A percentile compares a stretch with the other conserved stretches of the same genome.
Evolutionary conservation across 1,140 invertebrate genomes (phyloP).

Genomic region (Bombus waltoni): DNA sequence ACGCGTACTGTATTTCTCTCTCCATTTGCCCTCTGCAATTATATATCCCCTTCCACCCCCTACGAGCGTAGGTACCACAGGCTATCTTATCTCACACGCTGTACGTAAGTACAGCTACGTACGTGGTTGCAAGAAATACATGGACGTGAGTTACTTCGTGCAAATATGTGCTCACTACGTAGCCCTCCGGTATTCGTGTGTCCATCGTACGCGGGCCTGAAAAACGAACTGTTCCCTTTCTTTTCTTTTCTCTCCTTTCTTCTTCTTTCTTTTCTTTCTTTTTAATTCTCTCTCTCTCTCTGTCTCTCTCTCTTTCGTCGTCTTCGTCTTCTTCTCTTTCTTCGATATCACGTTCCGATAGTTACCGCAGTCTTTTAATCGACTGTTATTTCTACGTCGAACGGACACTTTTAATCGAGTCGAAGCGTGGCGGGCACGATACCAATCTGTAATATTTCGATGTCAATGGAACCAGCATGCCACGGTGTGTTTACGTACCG

Average conservation of each 20-base stretch:
- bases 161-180: conserved; percentile 46
- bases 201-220: conserved; percentile 13
- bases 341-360: conserved; percentile 22
- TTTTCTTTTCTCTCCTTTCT: neutral
- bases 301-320: neutral
- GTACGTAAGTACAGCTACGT: conserved; percentile 65
- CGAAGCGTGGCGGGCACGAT: neutral
- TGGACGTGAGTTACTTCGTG: conserved; percentile 60
- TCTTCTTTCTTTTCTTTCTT: no score
- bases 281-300: neutral
- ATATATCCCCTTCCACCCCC: conserved; percentile 53
- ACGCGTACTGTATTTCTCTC: conserved; percentile 43
- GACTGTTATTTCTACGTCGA: conserved; percentile 30
- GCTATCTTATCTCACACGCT: conserved; percentile 67
- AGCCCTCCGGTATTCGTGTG: conserved; percentile 25
- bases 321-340: neutral
- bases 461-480: neutral
- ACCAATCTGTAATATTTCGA: neutral
- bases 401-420: conserved; percentile 28
- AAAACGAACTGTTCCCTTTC: neutral
- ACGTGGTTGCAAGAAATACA: conserved; percentile 58
- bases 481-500: conserved; percentile 3
- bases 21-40: conserved; percentile 65
- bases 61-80: conserved; percentile 50
- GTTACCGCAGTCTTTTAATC: conserved; percentile 34